Evolutionary conservation across 2,888 invertebrate genomes (phyloP).

Genomic region (Philhelius pedissequus): DNA sequence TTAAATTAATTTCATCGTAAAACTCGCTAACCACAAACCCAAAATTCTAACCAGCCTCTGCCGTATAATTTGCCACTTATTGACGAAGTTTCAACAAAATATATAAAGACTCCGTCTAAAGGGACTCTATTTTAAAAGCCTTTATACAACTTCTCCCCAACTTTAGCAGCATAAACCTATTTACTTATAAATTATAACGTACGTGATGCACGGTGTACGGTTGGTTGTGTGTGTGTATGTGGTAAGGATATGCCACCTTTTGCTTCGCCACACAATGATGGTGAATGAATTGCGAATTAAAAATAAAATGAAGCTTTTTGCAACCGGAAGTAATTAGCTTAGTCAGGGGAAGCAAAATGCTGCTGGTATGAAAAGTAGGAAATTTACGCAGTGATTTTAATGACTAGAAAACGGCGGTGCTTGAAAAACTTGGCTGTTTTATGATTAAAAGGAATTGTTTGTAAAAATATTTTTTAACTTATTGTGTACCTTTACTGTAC

Average conservation of each 20-base stretch:
- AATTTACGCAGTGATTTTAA: background rate
- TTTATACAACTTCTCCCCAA: background rate
- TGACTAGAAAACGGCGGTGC: background rate
- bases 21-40: background rate
- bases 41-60: background rate
- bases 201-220: background rate
- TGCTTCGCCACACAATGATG: background rate
- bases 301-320: conserved; percentile 1
- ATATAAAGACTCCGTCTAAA: background rate
- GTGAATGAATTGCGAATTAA: background rate
- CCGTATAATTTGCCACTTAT: background rate
- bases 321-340: background rate
- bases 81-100: background rate
- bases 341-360: background rate
- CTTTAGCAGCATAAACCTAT: background rate
- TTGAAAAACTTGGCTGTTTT: background rate
- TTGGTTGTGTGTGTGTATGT: background rate
- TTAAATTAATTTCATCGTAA: background rate
- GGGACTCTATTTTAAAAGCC: background rate
- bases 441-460: too few relatives aligned
- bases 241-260: background rate
- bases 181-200: background rate
- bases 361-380: background rate
- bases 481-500: too few relatives aligned
- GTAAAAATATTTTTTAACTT: too few relatives aligned